A percentile compares a stretch with the other conserved stretches of the same genome.
phyloP scores from a whole-genome alignment of 2,888 invertebrate genomes.

The Cecidostiba fungosa region DNA sequence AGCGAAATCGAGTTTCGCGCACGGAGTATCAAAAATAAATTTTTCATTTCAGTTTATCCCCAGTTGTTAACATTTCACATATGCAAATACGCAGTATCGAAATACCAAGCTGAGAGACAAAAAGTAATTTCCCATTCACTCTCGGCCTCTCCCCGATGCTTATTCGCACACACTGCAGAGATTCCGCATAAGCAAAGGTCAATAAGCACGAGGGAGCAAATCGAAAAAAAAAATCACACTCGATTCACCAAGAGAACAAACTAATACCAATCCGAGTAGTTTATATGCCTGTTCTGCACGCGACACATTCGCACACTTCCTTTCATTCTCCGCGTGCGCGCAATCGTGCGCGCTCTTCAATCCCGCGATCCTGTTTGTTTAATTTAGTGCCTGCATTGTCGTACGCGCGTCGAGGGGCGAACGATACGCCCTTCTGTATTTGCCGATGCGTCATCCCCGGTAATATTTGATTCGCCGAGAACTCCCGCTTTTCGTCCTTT shows the following conservation, averaged over 20 bases:
- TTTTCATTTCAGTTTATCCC: too few species aligned
- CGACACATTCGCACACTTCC: neutral
- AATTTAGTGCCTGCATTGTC: conserved; percentile 40
- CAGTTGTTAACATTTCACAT: too few species aligned
- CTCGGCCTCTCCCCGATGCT: neutral
- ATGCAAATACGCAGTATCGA: too few species aligned
- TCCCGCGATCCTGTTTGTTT: conserved; percentile 49
- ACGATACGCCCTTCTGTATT: conserved; percentile 23
- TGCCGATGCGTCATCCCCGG: conserved; percentile 34
- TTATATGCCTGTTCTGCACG: neutral
- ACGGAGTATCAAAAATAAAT: too few species aligned
- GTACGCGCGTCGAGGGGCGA: neutral
- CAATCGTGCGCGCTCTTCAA: neutral
- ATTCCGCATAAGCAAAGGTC: neutral
- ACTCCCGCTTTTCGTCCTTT: neutral
- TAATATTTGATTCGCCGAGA: conserved; percentile 34
- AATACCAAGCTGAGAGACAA: neutral
- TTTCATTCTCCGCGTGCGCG: neutral
- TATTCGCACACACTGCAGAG: neutral
- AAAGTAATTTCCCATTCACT: neutral
- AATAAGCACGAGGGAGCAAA: neutral
- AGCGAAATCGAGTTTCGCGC: too few species aligned
- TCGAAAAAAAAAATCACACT: conserved; percentile 7
- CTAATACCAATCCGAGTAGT: neutral
- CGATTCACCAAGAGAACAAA: neutral